A percentile compares a stretch with the other conserved stretches of the same genome.
These are phyloP conservation scores for Zoanthus sansibaricus DNA, from an alignment of 92 coral and sea anemone species.

Conservation along the genomic window DNA sequence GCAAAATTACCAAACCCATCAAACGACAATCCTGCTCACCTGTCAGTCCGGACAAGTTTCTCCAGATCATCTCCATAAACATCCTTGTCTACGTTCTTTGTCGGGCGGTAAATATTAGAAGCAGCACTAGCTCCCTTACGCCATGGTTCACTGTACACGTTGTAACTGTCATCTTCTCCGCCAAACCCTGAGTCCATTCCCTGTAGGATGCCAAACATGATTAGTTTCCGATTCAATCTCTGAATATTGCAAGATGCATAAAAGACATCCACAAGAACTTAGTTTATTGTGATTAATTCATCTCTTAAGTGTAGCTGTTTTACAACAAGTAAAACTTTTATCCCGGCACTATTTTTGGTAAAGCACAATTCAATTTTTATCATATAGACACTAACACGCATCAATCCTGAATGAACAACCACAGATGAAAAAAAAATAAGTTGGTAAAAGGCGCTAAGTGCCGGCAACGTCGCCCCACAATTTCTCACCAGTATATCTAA, in stretches of 20 bases:
- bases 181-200: constrained; percentile 97
- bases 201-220: constrained; percentile 35
- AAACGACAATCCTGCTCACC: constrained; percentile 33
- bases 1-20: too few species aligned
- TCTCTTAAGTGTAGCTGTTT: too few species aligned
- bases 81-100: constrained; percentile 90
- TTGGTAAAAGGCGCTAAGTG: too few species aligned
- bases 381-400: too few species aligned
- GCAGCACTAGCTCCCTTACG: constrained; percentile 94
- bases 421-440: too few species aligned
- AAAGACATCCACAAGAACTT: neutral
- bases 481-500: too few species aligned
- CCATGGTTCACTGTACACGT: constrained; percentile 98
- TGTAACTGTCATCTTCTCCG: constrained; percentile 93
- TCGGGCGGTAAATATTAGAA: constrained; percentile 89
- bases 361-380: too few species aligned
- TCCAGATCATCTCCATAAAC: constrained; percentile 97
- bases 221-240: neutral
- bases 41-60: constrained; percentile 90
- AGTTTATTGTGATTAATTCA: too few species aligned
- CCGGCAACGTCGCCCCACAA: too few species aligned
- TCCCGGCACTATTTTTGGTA: too few species aligned
- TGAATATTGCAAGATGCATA: neutral
- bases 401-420: too few species aligned
- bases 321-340: too few species aligned